phyloP scores from a whole-genome alignment of 2,797 vertebrate species.

The Notoglanidium macrostoma region DNA sequence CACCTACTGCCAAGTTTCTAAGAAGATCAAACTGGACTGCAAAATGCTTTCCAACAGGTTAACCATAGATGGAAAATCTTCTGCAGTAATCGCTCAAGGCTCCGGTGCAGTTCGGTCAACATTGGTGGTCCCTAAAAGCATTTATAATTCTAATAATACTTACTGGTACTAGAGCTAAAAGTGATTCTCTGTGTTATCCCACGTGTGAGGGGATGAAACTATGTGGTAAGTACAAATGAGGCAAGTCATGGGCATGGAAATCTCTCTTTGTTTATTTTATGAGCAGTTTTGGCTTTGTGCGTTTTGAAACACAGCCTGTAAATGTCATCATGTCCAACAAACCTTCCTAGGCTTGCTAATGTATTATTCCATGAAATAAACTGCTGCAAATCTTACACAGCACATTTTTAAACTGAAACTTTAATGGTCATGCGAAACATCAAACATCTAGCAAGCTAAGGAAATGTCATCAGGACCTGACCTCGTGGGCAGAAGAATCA shows the following conservation, averaged over 20 bases:
- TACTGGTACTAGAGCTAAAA: conserved; percentile 38
- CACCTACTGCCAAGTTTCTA: background rate
- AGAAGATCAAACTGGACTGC: conserved; percentile 8
- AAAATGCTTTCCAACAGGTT: conserved; percentile 9
- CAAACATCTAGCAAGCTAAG: conserved; percentile 10
- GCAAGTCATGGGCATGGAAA: conserved; percentile 29
- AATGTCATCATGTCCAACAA: conserved; percentile 29
- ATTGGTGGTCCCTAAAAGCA: conserved; percentile 44
- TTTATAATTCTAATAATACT: conserved; percentile 38
- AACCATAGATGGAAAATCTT: conserved; percentile 53
- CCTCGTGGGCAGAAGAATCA: conserved; percentile 26
- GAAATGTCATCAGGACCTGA: conserved; percentile 39
- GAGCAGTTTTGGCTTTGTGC: conserved; percentile 23
- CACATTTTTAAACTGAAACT: conserved; percentile 10
- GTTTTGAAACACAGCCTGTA: conserved; percentile 20
- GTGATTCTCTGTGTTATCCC: conserved; percentile 15
- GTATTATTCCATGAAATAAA: conserved; percentile 16
- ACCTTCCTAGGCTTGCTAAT: background rate
- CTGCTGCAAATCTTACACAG: background rate
- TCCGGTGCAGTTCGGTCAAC: conserved; percentile 29
- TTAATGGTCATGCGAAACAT: conserved; percentile 32
- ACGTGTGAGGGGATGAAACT: conserved; percentile 21
- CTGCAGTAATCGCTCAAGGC: conserved; percentile 24
- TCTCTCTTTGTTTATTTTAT: conserved; percentile 42
- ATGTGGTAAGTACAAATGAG: conserved; percentile 12